phyloP scores from a whole-genome alignment of 2,888 invertebrate genomes.

The Chrysodeixis includens region DNA sequence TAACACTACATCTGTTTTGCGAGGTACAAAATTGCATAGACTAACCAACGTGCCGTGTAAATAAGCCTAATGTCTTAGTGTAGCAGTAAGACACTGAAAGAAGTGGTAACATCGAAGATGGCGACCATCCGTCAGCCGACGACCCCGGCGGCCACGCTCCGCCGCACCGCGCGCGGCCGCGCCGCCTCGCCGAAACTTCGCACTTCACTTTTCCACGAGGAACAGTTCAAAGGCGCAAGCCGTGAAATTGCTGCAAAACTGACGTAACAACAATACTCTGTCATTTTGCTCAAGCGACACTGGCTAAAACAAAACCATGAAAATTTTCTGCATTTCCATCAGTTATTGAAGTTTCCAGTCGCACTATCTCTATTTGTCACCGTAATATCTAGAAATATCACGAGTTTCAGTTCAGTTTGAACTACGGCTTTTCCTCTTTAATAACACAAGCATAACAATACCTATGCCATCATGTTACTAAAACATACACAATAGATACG shows the following conservation, averaged over 20 bases:
- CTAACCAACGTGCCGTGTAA: slow-evolving; percentile 11
- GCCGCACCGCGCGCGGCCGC: slow-evolving; percentile 67
- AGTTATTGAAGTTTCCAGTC: slow-evolving; percentile 1
- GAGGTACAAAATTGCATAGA: not conserved
- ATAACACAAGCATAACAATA: not conserved
- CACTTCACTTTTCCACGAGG: slow-evolving; percentile 88
- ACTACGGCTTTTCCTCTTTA: not conserved
- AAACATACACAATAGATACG: slow-evolving; percentile 1
- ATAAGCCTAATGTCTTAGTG: slow-evolving; percentile 18
- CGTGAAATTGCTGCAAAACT: slow-evolving; percentile 87
- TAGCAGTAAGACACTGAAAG: slow-evolving; percentile 32
- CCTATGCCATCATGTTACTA: not conserved
- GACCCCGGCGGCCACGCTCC: slow-evolving; percentile 82
- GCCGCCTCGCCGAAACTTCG: slow-evolving; percentile 86
- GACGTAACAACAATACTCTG: slow-evolving; percentile 75
- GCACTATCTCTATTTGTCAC: not conserved
- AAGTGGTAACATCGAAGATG: slow-evolving; percentile 53
- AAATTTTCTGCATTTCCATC: slow-evolving; percentile 25
- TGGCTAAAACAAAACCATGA: slow-evolving; percentile 39
- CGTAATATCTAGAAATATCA: not conserved
- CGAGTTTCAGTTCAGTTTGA: not conserved
- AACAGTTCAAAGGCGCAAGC: slow-evolving; percentile 80
- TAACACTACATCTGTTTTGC: no score
- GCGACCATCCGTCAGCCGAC: slow-evolving; percentile 73
- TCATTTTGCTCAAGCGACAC: slow-evolving; percentile 54